phyloP scores from a whole-genome alignment of 37 sponge, comb jelly and placozoan species.

The Bolinopsis microptera region DNA sequence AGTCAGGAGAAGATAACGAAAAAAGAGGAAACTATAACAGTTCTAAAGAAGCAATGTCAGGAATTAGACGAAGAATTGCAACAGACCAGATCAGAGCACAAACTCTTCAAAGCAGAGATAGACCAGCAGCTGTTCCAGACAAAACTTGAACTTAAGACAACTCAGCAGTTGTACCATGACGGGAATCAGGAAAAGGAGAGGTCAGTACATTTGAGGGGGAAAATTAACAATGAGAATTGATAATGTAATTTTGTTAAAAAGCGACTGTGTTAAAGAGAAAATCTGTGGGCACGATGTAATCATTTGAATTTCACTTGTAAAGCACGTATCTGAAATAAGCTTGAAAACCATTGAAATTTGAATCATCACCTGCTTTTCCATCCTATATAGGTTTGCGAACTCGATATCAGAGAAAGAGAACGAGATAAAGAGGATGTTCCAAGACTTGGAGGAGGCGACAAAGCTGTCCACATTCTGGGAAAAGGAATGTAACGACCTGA shows the following conservation, averaged over 20 bases:
- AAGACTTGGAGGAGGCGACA: slow-evolving; percentile 25
- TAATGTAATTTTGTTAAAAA: too few species aligned
- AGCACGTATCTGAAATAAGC: too few species aligned
- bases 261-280: too few species aligned
- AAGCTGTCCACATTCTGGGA: slow-evolving; percentile 10
- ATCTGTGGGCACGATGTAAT: too few species aligned
- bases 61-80: background rate
- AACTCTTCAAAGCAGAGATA: background rate
- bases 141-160: background rate
- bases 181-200: slow-evolving; percentile 1
- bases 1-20: too few species aligned
- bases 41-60: background rate
- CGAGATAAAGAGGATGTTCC: background rate
- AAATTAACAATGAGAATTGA: too few species aligned
- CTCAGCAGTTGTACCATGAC: slow-evolving; percentile 5
- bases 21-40: background rate
- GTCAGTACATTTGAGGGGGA: too few species aligned
- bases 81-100: background rate
- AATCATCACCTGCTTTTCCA: too few species aligned
- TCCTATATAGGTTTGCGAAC: background rate
- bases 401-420: background rate
- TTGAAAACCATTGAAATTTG: too few species aligned
- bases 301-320: too few species aligned
- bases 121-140: slow-evolving; percentile 7
- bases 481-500: background rate